Evolutionary conservation across 2,113 vertebrate species (phyloP).

Genomic region (Plecotus auritus): DNA sequence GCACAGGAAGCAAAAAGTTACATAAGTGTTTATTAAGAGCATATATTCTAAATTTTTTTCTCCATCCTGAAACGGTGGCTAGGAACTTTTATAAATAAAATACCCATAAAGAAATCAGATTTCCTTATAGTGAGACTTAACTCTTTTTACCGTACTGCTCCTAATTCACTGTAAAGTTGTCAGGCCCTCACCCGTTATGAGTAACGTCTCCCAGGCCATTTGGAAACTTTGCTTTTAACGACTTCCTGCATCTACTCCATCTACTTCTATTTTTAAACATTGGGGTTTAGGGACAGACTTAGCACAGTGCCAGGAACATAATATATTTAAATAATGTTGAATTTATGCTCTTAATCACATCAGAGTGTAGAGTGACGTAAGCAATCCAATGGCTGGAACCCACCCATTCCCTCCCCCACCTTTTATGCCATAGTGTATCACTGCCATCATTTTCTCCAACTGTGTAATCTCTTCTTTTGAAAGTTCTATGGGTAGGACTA

Average conservation of each 20-base stretch:
- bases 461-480: not conserved
- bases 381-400: not conserved
- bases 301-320: conserved; percentile 32
- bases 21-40: not conserved
- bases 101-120: not conserved
- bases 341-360: conserved; percentile 22
- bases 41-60: not conserved
- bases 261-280: conserved; percentile 56
- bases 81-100: conserved; percentile 17
- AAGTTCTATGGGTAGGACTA: not conserved
- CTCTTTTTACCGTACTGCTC: not conserved
- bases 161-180: not conserved
- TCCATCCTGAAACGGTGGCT: not conserved
- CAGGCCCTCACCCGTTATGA: not conserved
- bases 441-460: not conserved
- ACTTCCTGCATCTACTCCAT: conserved; percentile 39
- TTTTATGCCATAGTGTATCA: not conserved
- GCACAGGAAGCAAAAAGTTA: not conserved
- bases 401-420: too few relatives aligned
- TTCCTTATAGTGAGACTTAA: not conserved
- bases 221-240: conserved; percentile 9
- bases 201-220: not conserved
- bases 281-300: conserved; percentile 37
- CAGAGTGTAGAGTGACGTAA: not conserved
- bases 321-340: conserved; percentile 46